Conservation (phyloP, 2,113 vertebrate genomes). For the Misgurnus anguillicaudatus region DNA sequence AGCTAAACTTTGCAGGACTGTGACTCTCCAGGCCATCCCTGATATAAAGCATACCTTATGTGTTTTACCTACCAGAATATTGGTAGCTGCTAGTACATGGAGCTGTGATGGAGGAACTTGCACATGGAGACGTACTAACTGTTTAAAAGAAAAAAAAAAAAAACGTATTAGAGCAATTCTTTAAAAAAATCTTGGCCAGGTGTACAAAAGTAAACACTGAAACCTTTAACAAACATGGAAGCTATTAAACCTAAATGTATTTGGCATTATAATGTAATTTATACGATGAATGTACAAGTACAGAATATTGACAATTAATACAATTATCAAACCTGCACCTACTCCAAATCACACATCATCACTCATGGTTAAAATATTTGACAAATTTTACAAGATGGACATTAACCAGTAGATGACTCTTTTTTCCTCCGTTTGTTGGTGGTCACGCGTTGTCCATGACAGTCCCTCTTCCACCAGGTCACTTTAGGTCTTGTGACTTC, state of each 20-base stretch:
- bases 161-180: not conserved
- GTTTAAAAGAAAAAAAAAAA: slow-evolving; percentile 16
- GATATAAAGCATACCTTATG: not conserved
- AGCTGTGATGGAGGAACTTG: not conserved
- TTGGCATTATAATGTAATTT: slow-evolving; percentile 9
- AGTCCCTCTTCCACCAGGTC: slow-evolving; percentile 1
- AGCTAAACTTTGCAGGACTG: too few species aligned
- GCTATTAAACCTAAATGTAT: not conserved
- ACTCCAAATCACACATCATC: not conserved
- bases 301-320: not conserved
- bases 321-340: not conserved
- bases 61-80: slow-evolving; percentile 11
- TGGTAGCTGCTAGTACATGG: slow-evolving; percentile 5
- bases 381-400: not conserved
- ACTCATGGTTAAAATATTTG: not conserved
- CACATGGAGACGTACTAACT: slow-evolving; percentile 7
- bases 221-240: not conserved
- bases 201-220: slow-evolving; percentile 3
- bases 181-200: not conserved
- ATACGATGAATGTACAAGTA: not conserved
- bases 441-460: not conserved
- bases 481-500: not conserved
- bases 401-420: not conserved
- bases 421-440: not conserved
- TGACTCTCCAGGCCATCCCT: too few species aligned